A percentile compares a stretch with the other conserved stretches of the same genome.
phyloP scores from a whole-genome alignment of 2,113 vertebrate species.

The Steatornis caripensis region DNA sequence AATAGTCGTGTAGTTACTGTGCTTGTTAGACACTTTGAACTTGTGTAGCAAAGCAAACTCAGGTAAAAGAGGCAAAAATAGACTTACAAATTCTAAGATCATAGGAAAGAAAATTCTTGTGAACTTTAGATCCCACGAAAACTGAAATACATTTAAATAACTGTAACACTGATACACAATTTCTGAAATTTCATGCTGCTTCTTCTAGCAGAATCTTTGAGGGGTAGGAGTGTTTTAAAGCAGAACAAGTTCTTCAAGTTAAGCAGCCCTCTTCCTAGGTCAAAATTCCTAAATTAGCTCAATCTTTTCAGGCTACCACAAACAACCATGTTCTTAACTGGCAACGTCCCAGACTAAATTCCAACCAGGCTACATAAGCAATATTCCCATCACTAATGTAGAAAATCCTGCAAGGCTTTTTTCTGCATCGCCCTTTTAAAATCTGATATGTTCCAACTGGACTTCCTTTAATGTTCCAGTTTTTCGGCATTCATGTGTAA shows the following conservation, averaged over 20 bases:
- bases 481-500: not conserved
- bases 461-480: not conserved
- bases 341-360: not conserved
- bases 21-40: not conserved
- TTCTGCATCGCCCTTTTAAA: not conserved
- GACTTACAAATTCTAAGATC: not conserved
- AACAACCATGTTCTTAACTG: not conserved
- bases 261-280: not conserved
- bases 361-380: not conserved
- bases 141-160: not conserved
- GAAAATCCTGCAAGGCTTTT: not conserved
- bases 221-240: not conserved
- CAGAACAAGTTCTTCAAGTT: not conserved
- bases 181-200: not conserved
- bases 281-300: not conserved
- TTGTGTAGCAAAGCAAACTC: conserved; percentile 1
- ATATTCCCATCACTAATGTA: not conserved
- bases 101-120: not conserved
- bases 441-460: not conserved
- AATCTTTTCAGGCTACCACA: not conserved
- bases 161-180: not conserved
- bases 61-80: not conserved
- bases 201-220: not conserved
- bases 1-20: not conserved
- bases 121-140: not conserved